Evolutionary conservation across 30 jellyfish, hydroid and myxozoan genomes (phyloP).

Genomic region (Pseudorhiza aurosa): DNA sequence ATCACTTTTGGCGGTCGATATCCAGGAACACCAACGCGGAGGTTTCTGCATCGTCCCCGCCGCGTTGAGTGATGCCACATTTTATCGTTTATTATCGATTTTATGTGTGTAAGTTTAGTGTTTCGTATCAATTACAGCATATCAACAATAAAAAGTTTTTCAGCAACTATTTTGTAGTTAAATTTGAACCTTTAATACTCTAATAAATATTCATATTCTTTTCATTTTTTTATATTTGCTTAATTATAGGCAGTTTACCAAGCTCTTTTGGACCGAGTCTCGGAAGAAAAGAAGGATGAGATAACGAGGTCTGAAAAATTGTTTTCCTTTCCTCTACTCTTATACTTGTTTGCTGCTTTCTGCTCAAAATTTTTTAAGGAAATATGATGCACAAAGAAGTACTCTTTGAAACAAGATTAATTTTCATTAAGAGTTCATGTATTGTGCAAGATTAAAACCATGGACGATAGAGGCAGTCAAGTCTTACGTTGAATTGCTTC

Average conservation of each 20-base stretch:
- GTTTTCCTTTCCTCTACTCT: background rate
- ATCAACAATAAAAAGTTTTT: no score
- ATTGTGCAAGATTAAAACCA: background rate
- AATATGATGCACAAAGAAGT: constrained; percentile 5
- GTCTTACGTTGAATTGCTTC: background rate
- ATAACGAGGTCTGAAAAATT: constrained; percentile 46
- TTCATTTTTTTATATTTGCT: background rate
- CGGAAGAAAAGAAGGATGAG: constrained; percentile 82
- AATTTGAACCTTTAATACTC: no score
- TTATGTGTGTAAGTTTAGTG: no score
- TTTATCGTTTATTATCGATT: no score
- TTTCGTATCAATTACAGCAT: no score
- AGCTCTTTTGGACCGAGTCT: constrained; percentile 89
- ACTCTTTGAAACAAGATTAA: background rate
- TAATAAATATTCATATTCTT: no score
- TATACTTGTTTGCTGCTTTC: background rate
- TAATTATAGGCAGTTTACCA: constrained; percentile 65
- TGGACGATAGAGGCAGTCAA: background rate
- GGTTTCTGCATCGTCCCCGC: no score
- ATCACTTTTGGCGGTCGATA: no score
- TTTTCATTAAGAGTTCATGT: constrained; percentile 3
- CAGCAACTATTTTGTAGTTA: no score
- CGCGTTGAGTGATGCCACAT: no score
- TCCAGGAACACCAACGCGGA: no score
- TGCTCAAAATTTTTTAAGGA: background rate